Evolutionary conservation across 2,888 invertebrate genomes (phyloP), one percentile per base, ranked within the genome.

Genomic region (Crocallis elinguaria): DNA sequence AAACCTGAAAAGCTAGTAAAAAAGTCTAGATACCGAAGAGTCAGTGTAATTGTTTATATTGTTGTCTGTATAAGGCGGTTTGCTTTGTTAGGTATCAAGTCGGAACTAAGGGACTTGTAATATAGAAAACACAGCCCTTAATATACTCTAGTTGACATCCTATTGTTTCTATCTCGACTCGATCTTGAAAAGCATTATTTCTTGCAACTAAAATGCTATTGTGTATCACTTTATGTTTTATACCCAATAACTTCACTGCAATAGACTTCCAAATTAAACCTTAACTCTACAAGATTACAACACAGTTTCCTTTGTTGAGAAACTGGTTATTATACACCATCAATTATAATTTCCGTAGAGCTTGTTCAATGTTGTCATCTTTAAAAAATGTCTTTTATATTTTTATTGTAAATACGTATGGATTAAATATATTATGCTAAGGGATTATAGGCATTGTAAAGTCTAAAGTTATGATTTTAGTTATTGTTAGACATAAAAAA

Each of bases 191-290:
- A 62, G 62, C 60, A 62, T 70, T 69, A 69, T 71, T 67, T 68
- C 61, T 41, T 44, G 55, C 48, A 58, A 57, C 62, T 56, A 56
- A 63, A 67, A 53, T 55, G 60, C 75, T 68, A 73, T 74, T 76
- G 71, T 73, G 60, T 70, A 67, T 69, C 62, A 60, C 68, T 64
- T 71, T 69, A 67, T 64, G 64, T 67, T 67, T 71, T 66, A 68
- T 65, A 64, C 57, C 64, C 59, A 65, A 70, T 66, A 69, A 62
- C 54, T 58, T 41, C 0, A 51, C 42, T 16, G 11, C 17, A 13
- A 25, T 6, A 38, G 19, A 1, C 0, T 32, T 19, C 49, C 1
- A 23, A 42, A 39, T 12, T 37, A 19, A 33, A 33, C 42, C 42
- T 30, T 43, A 48, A 0, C 5, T 0, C 2, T 12, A 27, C 0